Evolutionary conservation across 2,797 vertebrate species (phyloP).

Genomic region (Anguilla marmorata): DNA sequence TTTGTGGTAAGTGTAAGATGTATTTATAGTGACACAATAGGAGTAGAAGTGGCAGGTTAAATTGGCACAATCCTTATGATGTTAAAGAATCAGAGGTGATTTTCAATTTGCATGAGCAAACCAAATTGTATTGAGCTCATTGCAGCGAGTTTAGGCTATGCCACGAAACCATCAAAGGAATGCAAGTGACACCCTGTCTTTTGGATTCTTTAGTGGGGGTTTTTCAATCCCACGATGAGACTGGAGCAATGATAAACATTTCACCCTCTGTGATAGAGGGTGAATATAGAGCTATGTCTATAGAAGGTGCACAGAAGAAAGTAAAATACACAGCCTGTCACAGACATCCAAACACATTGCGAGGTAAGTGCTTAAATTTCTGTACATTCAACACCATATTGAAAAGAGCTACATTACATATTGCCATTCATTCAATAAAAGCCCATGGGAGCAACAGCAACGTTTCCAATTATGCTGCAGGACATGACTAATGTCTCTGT

Average conservation of each 20-base stretch:
- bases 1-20: neutral
- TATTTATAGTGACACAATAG: neutral
- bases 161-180: neutral
- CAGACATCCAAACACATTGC: neutral
- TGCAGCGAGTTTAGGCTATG: neutral
- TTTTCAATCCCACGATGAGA: neutral
- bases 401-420: neutral
- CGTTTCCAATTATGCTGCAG: conserved; percentile 3
- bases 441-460: neutral
- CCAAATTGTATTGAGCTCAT: neutral
- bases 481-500: conserved; percentile 1
- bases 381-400: conserved; percentile 1
- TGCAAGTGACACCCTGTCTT: neutral
- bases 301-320: neutral
- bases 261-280: neutral
- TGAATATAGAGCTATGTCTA: neutral
- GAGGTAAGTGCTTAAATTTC: neutral
- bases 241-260: neutral
- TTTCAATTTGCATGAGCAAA: neutral
- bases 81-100: neutral
- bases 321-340: neutral
- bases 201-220: neutral
- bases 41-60: neutral
- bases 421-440: conserved; percentile 2
- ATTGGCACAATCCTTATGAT: neutral